Evolutionary conservation across 2,113 vertebrate species (phyloP).

Genomic region (Leptocoma aspasia): DNA sequence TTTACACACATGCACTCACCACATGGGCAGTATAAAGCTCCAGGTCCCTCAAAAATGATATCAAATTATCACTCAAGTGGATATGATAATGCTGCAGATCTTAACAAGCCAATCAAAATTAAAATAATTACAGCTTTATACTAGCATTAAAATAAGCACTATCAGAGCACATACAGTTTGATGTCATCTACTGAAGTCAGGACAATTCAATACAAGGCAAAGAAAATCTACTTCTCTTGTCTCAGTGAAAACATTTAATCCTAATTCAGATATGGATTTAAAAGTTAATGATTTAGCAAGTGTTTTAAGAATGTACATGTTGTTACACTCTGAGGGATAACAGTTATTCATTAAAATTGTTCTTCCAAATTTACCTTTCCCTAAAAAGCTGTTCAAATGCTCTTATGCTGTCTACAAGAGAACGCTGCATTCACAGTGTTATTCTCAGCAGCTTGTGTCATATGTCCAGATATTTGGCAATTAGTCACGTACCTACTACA

Average conservation of each 20-base stretch:
- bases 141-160: not conserved
- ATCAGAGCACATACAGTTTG: not conserved
- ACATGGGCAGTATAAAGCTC: not conserved
- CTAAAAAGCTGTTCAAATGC: conserved; percentile 51
- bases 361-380: conserved; percentile 8
- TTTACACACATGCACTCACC: rapidly evolving
- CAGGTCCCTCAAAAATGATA: not conserved
- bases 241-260: not conserved
- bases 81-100: not conserved
- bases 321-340: not conserved
- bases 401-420: not conserved
- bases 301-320: not conserved
- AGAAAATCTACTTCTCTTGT: not conserved
- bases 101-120: not conserved
- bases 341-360: not conserved
- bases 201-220: not conserved
- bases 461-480: conserved; percentile 45
- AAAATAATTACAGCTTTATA: not conserved
- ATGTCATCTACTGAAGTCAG: not conserved
- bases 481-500: not conserved
- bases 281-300: conserved; percentile 1
- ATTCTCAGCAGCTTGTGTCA: conserved; percentile 54
- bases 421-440: not conserved
- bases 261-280: not conserved
- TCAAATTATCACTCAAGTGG: not conserved